These are phyloP conservation scores for Parus major DNA, from an alignment of 2,113 vertebrate genomes.

Conservation along the genomic window DNA sequence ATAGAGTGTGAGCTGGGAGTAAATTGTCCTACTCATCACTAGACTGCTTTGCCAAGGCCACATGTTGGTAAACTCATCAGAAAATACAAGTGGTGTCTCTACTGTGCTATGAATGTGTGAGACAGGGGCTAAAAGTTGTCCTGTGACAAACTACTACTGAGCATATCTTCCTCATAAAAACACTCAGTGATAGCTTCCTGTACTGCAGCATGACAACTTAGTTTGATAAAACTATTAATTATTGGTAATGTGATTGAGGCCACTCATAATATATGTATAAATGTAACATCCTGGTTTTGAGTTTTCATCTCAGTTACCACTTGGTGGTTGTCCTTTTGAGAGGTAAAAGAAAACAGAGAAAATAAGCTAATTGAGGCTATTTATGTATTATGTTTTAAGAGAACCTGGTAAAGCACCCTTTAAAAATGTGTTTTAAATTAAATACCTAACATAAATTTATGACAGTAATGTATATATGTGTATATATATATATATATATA, in stretches of 20 bases:
- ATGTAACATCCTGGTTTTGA: neutral
- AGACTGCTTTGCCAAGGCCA: neutral
- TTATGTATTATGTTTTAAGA: neutral
- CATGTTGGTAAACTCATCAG: neutral
- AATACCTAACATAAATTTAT: neutral
- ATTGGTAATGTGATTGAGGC: neutral
- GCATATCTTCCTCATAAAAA: neutral
- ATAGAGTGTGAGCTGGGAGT: neutral
- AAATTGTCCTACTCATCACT: neutral
- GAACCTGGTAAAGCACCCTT: neutral
- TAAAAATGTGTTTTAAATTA: neutral
- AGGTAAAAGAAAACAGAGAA: neutral
- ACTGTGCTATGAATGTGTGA: accelerated
- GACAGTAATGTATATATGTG: neutral
- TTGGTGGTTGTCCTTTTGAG: neutral
- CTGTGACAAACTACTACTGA: neutral
- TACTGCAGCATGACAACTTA: neutral
- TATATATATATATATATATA: neutral
- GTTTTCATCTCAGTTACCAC: neutral
- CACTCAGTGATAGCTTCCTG: neutral
- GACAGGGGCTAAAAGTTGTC: neutral
- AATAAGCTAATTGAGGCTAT: neutral
- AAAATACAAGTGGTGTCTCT: neutral
- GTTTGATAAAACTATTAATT: neutral
- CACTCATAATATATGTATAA: neutral